These are phyloP conservation scores for Argyrosomus japonicus DNA, from an alignment of 2,113 vertebrate species.

Conservation along the genomic window DNA sequence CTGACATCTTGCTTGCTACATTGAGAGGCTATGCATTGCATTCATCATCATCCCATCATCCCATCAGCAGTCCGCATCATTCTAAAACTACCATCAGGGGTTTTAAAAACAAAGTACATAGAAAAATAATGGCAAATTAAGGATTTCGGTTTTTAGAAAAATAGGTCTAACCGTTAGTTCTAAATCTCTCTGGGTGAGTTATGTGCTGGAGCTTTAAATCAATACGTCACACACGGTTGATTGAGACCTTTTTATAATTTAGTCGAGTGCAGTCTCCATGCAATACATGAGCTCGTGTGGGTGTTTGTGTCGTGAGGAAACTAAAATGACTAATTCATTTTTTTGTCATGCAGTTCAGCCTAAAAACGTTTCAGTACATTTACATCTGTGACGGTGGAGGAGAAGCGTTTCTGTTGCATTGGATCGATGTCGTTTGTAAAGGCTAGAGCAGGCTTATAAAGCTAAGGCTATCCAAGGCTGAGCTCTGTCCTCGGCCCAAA, in stretches of 20 bases:
- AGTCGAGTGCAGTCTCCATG: slow-evolving; percentile 68
- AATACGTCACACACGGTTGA: slow-evolving; percentile 31
- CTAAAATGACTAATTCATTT: slow-evolving; percentile 66
- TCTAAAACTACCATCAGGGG: slow-evolving; percentile 12
- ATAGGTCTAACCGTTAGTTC: slow-evolving; percentile 58
- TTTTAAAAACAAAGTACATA: slow-evolving; percentile 57
- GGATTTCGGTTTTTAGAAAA: slow-evolving; percentile 73
- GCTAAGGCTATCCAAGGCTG: slow-evolving; percentile 70
- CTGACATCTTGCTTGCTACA: slow-evolving; percentile 67
- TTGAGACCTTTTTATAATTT: slow-evolving; percentile 39
- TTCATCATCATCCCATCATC: slow-evolving; percentile 16
- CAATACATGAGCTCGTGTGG: slow-evolving; percentile 55
- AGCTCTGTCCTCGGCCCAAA: slow-evolving; percentile 28
- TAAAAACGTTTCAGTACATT: slow-evolving; percentile 46
- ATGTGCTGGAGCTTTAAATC: slow-evolving; percentile 19
- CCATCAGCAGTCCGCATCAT: slow-evolving; percentile 20
- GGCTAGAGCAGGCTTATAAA: slow-evolving; percentile 67
- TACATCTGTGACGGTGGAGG: slow-evolving; percentile 48
- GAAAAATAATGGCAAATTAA: slow-evolving; percentile 73
- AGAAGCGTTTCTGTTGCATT: slow-evolving; percentile 28
- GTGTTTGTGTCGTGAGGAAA: slow-evolving; percentile 46
- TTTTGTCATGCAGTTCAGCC: slow-evolving; percentile 71
- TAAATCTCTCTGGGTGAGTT: slow-evolving; percentile 29
- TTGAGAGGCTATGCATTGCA: slow-evolving; percentile 55
- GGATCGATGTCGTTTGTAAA: slow-evolving; percentile 44